A percentile compares a stretch with the other conserved stretches of the same genome.
Evolutionary conservation across 1,140 invertebrate species (phyloP).

Genomic region (Vanessa tameamea): DNA sequence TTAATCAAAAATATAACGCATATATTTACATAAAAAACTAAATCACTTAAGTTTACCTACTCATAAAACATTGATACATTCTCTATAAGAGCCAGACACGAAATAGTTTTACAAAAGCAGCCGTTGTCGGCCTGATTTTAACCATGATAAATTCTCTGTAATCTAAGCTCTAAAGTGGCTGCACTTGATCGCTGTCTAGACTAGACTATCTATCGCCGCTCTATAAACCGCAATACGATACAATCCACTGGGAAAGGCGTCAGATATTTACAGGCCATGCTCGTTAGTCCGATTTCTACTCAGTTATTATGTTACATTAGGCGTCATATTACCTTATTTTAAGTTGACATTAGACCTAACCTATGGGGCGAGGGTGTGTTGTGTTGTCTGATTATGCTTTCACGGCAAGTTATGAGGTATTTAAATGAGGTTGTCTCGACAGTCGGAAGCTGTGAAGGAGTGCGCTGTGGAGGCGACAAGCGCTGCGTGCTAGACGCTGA

Average conservation of each 20-base stretch:
- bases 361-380: not conserved
- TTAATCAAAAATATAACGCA: too few species aligned
- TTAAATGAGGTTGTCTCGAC: conserved; percentile 23
- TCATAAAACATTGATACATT: conserved; percentile 2
- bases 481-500: conserved; percentile 93
- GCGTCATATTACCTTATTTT: conserved; percentile 48
- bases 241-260: conserved; percentile 58
- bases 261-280: conserved; percentile 53
- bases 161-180: conserved; percentile 56
- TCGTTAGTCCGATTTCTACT: conserved; percentile 60
- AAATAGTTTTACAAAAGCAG: conserved; percentile 28
- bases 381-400: not conserved
- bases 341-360: conserved; percentile 11
- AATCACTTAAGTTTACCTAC: not conserved
- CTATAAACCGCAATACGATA: conserved; percentile 67
- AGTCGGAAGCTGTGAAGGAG: conserved; percentile 88
- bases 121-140: conserved; percentile 42
- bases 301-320: conserved; percentile 61
- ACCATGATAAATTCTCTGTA: conserved; percentile 54
- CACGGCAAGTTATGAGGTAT: not conserved
- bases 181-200: conserved; percentile 59
- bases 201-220: conserved; percentile 51
- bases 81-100: conserved; percentile 22
- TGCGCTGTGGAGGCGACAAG: conserved; percentile 89
- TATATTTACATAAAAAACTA: not conserved